Conservation (phyloP, 1,140 invertebrate genomes). For the Laodelphax striatellus region DNA sequence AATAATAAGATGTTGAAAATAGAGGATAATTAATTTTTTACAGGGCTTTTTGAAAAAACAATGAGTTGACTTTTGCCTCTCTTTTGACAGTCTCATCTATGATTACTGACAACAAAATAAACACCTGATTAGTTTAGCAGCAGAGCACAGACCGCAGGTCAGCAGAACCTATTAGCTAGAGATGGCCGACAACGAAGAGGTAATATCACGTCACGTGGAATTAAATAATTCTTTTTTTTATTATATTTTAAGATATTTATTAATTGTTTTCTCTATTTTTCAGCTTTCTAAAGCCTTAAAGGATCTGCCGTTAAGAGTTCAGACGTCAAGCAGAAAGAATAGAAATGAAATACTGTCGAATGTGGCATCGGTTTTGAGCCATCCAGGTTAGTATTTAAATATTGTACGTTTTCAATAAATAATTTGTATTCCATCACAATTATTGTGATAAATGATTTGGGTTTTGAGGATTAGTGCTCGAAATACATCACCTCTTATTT, state of each 20-base stretch:
- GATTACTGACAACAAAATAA: too few species aligned
- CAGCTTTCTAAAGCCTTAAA: conserved; percentile 62
- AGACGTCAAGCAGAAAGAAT: conserved; percentile 62
- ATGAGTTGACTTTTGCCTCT: too few species aligned
- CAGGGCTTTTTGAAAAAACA: too few species aligned
- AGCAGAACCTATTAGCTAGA: neutral
- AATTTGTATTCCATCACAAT: conserved; percentile 11
- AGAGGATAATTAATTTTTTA: too few species aligned
- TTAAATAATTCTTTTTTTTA: neutral
- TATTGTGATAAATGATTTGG: conserved; percentile 5
- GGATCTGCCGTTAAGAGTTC: conserved; percentile 65
- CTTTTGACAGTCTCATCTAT: too few species aligned
- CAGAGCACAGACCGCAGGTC: too few species aligned
- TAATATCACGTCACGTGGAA: conserved; percentile 11
- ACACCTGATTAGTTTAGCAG: too few species aligned
- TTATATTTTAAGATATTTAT: neutral
- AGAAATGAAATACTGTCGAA: conserved; percentile 55
- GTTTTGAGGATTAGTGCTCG: conserved; percentile 7
- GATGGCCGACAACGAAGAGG: conserved; percentile 16
- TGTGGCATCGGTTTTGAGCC: conserved; percentile 56
- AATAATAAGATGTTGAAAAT: too few species aligned
- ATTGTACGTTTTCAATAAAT: conserved; percentile 8
- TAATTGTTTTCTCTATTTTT: conserved; percentile 28
- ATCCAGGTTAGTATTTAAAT: conserved; percentile 47
- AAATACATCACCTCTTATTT: conserved; percentile 20